Evolutionary conservation across 2,113 vertebrate genomes (phyloP).

Genomic region (Cavia aperea): DNA sequence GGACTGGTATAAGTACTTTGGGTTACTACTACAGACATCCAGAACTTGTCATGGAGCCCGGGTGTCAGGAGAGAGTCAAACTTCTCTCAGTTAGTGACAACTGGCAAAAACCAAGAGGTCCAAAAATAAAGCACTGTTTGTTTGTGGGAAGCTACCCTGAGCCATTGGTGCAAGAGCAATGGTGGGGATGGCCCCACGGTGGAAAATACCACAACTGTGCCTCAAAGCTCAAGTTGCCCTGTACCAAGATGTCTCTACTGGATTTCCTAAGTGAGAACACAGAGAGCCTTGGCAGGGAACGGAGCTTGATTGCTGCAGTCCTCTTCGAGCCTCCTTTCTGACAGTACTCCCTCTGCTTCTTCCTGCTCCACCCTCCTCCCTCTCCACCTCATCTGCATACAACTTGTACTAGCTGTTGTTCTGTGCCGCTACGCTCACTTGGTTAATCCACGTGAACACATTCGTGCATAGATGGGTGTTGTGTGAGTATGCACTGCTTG

Average conservation of each 20-base stretch:
- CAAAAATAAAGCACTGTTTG: background rate
- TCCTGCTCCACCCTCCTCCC: background rate
- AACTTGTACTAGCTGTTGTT: background rate
- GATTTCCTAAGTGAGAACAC: background rate
- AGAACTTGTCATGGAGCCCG: background rate
- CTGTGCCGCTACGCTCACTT: background rate
- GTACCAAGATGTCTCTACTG: background rate
- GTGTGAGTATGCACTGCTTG: background rate
- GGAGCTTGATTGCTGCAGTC: background rate
- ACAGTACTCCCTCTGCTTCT: background rate
- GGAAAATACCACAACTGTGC: background rate
- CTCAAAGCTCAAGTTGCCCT: background rate
- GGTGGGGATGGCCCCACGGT: accelerated
- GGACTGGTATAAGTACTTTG: background rate
- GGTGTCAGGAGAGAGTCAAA: background rate
- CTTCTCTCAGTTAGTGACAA: background rate
- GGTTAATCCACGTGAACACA: background rate
- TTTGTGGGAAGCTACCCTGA: background rate
- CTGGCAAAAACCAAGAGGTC: background rate
- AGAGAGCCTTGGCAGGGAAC: accelerated
- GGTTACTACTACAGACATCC: background rate
- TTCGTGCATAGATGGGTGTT: background rate
- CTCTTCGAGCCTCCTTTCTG: background rate
- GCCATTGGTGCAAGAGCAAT: background rate
- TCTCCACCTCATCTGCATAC: background rate